These are phyloP conservation scores for Hecatera dysodea DNA, from an alignment of 2,888 invertebrate species.

Conservation along the genomic window DNA sequence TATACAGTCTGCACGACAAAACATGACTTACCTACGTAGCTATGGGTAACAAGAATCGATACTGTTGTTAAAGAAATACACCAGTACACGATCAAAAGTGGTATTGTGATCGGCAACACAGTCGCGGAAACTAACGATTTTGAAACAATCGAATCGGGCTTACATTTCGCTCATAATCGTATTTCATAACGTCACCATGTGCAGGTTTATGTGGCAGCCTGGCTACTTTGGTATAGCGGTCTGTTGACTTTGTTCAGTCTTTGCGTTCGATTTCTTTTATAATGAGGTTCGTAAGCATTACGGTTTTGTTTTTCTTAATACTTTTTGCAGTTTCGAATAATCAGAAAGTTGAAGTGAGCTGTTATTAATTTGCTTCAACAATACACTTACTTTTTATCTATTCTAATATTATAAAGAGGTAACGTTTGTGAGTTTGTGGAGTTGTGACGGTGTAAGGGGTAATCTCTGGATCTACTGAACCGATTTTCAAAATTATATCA, in stretches of 20 bases:
- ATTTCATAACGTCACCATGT: constrained; percentile 66
- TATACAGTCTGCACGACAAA: constrained; percentile 48
- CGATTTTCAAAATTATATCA: too few relatives aligned
- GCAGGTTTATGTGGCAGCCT: constrained; percentile 45
- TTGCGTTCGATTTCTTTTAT: constrained; percentile 49
- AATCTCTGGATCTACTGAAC: too few relatives aligned
- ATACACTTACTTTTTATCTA: too few relatives aligned
- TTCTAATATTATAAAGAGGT: too few relatives aligned
- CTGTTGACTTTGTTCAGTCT: constrained; percentile 41
- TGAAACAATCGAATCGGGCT: constrained; percentile 70
- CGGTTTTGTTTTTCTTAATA: constrained; percentile 17
- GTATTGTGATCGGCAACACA: constrained; percentile 65
- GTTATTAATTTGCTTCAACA: too few relatives aligned
- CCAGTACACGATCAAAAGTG: constrained; percentile 65
- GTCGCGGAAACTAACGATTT: constrained; percentile 73
- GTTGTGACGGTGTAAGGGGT: too few relatives aligned
- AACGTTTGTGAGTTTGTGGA: too few relatives aligned
- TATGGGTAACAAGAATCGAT: constrained; percentile 46
- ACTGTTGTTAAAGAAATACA: constrained; percentile 61
- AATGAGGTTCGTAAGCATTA: constrained; percentile 11
- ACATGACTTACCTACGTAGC: constrained; percentile 33
- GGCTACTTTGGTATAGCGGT: constrained; percentile 22
- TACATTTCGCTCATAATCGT: constrained; percentile 65
- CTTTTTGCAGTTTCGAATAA: neutral
- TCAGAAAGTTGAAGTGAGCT: neutral